Evolutionary conservation across 2,888 invertebrate genomes (phyloP).

Genomic region (Pristionchus exspectatus): DNA sequence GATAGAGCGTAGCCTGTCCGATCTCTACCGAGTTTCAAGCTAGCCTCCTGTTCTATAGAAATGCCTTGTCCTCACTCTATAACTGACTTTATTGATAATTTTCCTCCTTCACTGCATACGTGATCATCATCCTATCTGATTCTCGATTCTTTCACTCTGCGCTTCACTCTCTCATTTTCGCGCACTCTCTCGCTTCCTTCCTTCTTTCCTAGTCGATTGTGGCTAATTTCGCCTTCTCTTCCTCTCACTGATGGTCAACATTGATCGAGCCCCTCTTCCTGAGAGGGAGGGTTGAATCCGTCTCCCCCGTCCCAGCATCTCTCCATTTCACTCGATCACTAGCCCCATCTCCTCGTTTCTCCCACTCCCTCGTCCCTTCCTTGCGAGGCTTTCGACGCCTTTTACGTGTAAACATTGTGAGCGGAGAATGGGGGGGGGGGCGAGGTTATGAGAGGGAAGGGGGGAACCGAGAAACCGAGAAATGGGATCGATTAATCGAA

Average conservation of each 20-base stretch:
- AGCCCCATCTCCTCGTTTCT: background rate
- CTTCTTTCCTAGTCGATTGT: conserved; percentile 3
- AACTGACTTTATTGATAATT: background rate
- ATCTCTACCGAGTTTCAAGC: no score
- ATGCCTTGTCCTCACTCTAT: background rate
- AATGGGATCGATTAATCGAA: background rate
- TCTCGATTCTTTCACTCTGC: background rate
- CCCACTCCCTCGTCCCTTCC: conserved; percentile 24
- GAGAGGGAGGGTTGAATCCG: background rate
- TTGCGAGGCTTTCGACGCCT: conserved; percentile 34
- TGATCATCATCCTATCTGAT: background rate
- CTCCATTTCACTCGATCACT: background rate
- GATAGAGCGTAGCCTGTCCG: no score
- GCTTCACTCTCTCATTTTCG: background rate
- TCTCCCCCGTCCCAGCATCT: background rate
- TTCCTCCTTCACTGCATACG: background rate
- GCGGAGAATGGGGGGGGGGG: background rate
- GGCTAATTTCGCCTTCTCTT: conserved; percentile 30
- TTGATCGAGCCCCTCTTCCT: conserved; percentile 38
- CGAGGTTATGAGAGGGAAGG: conserved; percentile 10
- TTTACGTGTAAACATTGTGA: conserved; percentile 35
- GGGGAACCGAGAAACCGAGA: background rate
- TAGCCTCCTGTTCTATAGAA: no score
- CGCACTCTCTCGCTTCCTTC: background rate
- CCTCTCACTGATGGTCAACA: conserved; percentile 35